A percentile compares a stretch with the other conserved stretches of the same genome.
These are phyloP conservation scores for Allolobophora icterica DNA, from an alignment of 2,888 invertebrate species.

Conservation along the genomic window DNA sequence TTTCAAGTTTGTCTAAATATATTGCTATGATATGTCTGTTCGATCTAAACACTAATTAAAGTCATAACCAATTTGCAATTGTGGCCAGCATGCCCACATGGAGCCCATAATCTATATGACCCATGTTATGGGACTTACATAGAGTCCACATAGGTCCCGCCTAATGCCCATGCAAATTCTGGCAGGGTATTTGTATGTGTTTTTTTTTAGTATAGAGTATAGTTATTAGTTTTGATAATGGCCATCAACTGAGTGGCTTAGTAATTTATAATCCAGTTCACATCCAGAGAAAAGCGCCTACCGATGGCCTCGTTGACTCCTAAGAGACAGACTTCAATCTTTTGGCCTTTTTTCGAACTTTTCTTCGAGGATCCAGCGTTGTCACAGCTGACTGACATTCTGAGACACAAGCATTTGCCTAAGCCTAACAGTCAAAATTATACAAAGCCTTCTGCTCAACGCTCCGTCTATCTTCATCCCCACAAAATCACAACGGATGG, in stretches of 20 bases:
- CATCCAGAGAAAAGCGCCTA: conserved; percentile 40
- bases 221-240: not conserved
- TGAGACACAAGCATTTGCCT: not conserved
- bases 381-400: conserved; percentile 20
- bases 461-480: not conserved
- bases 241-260: not conserved
- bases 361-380: conserved; percentile 9
- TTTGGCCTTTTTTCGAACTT: conserved; percentile 37
- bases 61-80: no score
- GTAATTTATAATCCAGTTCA: not conserved
- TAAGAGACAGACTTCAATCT: conserved; percentile 56
- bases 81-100: no score
- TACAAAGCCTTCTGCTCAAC: not conserved
- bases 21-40: no score
- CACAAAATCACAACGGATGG: not conserved
- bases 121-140: no score
- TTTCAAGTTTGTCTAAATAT: no score
- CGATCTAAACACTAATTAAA: no score
- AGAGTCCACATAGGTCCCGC: no score
- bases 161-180: no score
- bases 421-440: not conserved
- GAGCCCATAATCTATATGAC: no score
- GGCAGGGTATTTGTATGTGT: no score
- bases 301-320: conserved; percentile 62
- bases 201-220: no score